Evolutionary conservation across 2,797 vertebrate species (phyloP).

Genomic region (Rhincodon typus): DNA sequence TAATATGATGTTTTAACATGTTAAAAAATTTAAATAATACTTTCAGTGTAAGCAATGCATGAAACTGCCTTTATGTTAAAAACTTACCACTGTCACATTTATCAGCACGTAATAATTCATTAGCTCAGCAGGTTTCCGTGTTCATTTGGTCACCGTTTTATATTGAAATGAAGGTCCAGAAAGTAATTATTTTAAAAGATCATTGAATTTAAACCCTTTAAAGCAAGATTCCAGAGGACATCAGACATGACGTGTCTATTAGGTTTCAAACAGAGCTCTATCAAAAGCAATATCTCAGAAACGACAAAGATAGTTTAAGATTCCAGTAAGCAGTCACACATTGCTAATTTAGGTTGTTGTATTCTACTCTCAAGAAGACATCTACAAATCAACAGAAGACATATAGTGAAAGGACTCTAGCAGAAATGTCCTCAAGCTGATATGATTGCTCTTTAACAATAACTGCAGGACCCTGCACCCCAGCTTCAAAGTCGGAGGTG

Average conservation of each 20-base stretch:
- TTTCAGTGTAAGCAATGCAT: not conserved
- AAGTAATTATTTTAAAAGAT: too few species aligned
- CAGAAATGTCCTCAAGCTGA: too few species aligned
- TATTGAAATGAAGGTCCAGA: not conserved
- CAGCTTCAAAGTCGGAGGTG: too few species aligned
- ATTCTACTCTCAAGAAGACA: not conserved
- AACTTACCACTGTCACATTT: not conserved
- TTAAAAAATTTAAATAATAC: not conserved
- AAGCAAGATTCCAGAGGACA: not conserved
- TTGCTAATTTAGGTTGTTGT: not conserved
- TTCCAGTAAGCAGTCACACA: not conserved
- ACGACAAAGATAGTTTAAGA: not conserved
- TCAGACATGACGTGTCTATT: not conserved
- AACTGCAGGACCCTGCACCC: too few species aligned
- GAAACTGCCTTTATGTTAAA: not conserved
- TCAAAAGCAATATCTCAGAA: not conserved
- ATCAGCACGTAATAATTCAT: not conserved
- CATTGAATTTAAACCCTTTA: too few species aligned
- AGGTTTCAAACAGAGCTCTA: not conserved
- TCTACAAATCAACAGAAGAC: too few species aligned
- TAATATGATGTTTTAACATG: too few species aligned
- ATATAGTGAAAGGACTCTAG: too few species aligned
- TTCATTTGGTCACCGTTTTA: not conserved
- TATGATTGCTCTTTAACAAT: too few species aligned
- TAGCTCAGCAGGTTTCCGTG: not conserved